Evolutionary conservation across 2,888 invertebrate genomes (phyloP).

Genomic region (Campoplex capitator): DNA sequence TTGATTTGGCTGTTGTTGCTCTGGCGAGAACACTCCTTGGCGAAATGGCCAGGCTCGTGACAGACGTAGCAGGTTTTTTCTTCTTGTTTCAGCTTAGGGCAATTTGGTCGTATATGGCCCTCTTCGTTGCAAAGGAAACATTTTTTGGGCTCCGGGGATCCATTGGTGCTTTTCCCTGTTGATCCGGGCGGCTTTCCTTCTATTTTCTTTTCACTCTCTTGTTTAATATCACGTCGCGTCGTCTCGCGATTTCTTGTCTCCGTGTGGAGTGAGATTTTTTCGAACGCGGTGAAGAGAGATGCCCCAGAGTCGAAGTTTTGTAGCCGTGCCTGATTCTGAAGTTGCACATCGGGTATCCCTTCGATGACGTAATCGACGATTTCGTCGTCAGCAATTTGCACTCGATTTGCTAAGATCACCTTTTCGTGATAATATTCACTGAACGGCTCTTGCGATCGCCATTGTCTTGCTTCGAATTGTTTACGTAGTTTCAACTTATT

Average conservation of each 20-base stretch:
- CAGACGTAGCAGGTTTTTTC: constrained; percentile 37
- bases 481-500: constrained; percentile 38
- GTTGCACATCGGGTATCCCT: constrained; percentile 52
- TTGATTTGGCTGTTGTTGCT: not conserved
- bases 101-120: constrained; percentile 41
- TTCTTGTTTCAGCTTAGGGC: constrained; percentile 2
- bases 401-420: constrained; percentile 58
- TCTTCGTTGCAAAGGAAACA: constrained; percentile 46
- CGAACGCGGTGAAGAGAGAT: constrained; percentile 33
- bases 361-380: constrained; percentile 66
- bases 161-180: not conserved
- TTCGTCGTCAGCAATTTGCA: constrained; percentile 56
- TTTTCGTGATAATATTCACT: constrained; percentile 68
- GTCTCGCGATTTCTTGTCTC: not conserved
- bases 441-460: constrained; percentile 55
- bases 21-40: constrained; percentile 25
- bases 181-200: not conserved
- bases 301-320: constrained; percentile 33
- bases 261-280: constrained; percentile 34
- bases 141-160: not conserved
- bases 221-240: not conserved
- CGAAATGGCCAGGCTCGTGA: constrained; percentile 10
- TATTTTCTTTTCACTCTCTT: not conserved
- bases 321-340: constrained; percentile 63
- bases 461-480: constrained; percentile 66